Evolutionary conservation across 2,113 vertebrate species (phyloP).

Genomic region (Lathamus discolor): DNA sequence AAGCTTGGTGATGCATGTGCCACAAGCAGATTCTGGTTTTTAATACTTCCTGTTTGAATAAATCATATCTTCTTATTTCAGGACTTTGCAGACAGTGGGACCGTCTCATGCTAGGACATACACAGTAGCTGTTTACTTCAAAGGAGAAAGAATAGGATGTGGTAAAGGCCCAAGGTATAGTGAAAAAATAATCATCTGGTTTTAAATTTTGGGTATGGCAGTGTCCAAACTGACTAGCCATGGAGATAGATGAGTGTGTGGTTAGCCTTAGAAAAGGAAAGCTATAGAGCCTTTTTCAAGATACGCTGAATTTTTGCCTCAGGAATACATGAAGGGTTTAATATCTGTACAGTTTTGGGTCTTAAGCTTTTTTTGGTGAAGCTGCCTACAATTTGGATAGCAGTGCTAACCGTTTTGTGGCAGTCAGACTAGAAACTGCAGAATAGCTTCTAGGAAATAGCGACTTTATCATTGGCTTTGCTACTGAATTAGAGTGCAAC

Average conservation of each 20-base stretch:
- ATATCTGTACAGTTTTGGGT: neutral
- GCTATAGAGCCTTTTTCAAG: neutral
- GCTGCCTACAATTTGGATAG: neutral
- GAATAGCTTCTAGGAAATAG: neutral
- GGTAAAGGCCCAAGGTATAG: conserved; percentile 96
- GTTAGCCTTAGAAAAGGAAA: neutral
- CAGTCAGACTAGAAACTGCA: neutral
- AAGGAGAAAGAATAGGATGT: conserved; percentile 96
- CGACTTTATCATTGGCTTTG: neutral
- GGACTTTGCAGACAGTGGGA: conserved; percentile 96
- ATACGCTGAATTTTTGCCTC: neutral
- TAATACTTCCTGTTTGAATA: neutral
- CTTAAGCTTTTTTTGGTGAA: neutral
- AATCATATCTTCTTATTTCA: conserved; percentile 60
- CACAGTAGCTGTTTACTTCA: conserved; percentile 98
- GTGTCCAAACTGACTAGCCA: neutral
- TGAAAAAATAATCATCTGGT: neutral
- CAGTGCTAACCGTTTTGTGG: neutral
- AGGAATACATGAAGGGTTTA: neutral
- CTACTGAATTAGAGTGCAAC: neutral
- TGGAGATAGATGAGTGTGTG: neutral
- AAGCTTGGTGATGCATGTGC: neutral
- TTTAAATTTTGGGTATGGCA: neutral
- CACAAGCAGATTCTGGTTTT: neutral
- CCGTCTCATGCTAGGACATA: conserved; percentile 97